A percentile compares a stretch with the other conserved stretches of the same genome.
These are phyloP conservation scores for cat (Felis catus) DNA, from an alignment of 2,113 vertebrate genomes.

Conservation along the genomic window F.catus_Fca126_mat1.0 CM031413.1:122911501-122912000, in stretches of 20 bases:
- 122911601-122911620: background rate
- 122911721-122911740: background rate
- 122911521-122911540: rapidly evolving
- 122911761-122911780: background rate
- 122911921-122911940: background rate
- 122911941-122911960: background rate
- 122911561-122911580: background rate
- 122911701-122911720: background rate
- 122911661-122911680: background rate
- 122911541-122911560: background rate
- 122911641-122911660: background rate
- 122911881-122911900: background rate
- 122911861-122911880: background rate
- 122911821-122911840: background rate
- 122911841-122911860: background rate
- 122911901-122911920: background rate
- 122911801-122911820: background rate
- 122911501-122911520: background rate
- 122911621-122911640: background rate
- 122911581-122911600: background rate
- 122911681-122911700: slow-evolving; percentile 9
- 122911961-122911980: no score
- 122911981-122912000: background rate
- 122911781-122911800: background rate
- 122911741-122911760: background rate